phyloP scores from a whole-genome alignment of 2,797 vertebrate species.

The Clarias laeviceps region DNA sequence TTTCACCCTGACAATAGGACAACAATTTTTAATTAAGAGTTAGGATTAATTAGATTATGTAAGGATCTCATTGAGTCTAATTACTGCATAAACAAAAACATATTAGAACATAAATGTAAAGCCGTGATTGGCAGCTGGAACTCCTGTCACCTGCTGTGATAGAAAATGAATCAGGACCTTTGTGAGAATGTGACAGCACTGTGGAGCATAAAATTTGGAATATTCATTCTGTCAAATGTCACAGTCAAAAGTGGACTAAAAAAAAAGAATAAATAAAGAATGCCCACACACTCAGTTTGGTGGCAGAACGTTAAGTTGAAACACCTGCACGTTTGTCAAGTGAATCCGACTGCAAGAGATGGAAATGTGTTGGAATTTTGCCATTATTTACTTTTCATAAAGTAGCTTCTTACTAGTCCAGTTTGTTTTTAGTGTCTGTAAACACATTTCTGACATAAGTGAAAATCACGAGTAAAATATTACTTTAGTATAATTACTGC shows the following conservation, averaged over 20 bases:
- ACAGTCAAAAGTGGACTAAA: background rate
- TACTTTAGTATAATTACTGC: background rate
- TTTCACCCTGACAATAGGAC: too few relatives aligned
- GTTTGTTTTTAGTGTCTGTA: background rate
- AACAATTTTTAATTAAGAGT: too few relatives aligned
- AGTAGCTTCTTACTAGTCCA: too few relatives aligned
- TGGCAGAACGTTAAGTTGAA: conserved; percentile 12
- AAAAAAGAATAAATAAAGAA: background rate
- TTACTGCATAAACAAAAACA: background rate
- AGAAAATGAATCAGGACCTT: background rate
- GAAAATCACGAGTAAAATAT: background rate
- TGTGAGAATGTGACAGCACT: too few relatives aligned
- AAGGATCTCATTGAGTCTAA: background rate
- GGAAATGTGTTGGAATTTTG: background rate
- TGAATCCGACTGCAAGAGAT: background rate
- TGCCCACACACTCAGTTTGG: background rate
- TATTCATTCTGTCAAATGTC: background rate
- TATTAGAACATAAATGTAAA: background rate
- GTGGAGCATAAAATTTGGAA: background rate
- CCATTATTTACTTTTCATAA: background rate
- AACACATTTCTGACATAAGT: background rate
- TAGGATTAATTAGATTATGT: background rate
- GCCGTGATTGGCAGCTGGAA: background rate
- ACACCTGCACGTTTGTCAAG: conserved; percentile 17
- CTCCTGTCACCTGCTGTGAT: background rate